Evolutionary conservation across 2,888 invertebrate genomes (phyloP), one percentile per base, ranked within the genome.

Genomic region (Callosobruchus maculatus): DNA sequence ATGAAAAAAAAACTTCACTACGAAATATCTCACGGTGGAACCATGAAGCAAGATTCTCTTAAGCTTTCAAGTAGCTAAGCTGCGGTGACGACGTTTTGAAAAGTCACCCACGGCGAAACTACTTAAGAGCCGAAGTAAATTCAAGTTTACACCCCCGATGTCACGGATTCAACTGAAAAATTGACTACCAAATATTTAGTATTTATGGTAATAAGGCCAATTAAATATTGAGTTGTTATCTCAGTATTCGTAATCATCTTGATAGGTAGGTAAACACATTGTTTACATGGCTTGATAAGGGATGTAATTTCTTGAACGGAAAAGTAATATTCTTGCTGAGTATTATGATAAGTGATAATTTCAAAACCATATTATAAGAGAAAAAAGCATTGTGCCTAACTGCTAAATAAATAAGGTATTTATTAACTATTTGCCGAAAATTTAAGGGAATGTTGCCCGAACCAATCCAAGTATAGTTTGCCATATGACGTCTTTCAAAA

Each of bases 31-130:
- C 31, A 69, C 22, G 4, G 18, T 49, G 9, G 9, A 30, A 30
- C 3, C 7, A 49, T 0, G 49, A 1, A 13, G 49, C 1, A 7
- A 18, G 7, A 18, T 7, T n/a, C 69, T 70, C 68, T 67, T 75
- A 71, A 77, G 75, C 76, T 81, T 78, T 70, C 75, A 83, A 82
- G 82, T 77, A 83, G 81, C 78, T 75, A 74, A 72, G 80, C 82
- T 81, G 79, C 81, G 82, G 74, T 78, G 80, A 79, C 21, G 74
- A 49, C n/a, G n/a, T n/a, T n/a, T 84, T 78, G 80, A 78, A 79
- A 76, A 80, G 85, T 88, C 88, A 88, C 88, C 88, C 87, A 88
- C 88, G 89, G 89, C 89, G 88, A 88, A 87, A 89, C 89, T 90
- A 90, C 89, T 90, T 90, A 90, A 86, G 82, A 86, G 82, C 78